These are phyloP conservation scores for Eristalinus aeneus DNA, from an alignment of 2,888 invertebrate species.

Conservation along the genomic window DNA sequence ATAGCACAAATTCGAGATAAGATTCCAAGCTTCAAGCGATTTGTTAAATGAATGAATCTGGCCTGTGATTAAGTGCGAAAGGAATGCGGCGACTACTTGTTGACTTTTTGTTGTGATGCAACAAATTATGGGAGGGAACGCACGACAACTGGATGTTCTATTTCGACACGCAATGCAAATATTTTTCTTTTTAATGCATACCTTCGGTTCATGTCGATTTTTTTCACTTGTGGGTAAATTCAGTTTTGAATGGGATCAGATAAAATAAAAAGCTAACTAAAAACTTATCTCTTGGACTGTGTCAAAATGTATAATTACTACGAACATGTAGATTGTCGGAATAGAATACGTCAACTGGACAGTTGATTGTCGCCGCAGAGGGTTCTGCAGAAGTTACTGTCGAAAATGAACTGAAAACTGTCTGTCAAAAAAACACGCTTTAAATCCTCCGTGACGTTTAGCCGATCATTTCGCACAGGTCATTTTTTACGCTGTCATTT, in stretches of 20 bases:
- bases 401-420: neutral
- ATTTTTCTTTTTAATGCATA: neutral
- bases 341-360: neutral
- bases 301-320: neutral
- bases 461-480: neutral
- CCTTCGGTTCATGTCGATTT: neutral
- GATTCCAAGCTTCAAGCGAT: neutral
- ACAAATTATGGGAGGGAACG: neutral
- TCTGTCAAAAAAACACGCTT: neutral
- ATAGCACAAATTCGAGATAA: neutral
- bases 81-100: neutral
- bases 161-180: neutral
- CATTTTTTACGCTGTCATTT: neutral
- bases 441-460: neutral
- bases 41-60: neutral
- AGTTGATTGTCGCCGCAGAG: neutral
- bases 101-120: neutral
- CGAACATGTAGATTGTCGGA: neutral
- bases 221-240: neutral
- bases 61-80: neutral
- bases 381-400: neutral
- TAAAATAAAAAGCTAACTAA: neutral
- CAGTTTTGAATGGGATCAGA: too few species aligned
- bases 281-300: neutral
- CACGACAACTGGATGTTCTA: neutral